phyloP scores from a whole-genome alignment of 2,113 vertebrate genomes.

The Probosciger aterrimus region DNA sequence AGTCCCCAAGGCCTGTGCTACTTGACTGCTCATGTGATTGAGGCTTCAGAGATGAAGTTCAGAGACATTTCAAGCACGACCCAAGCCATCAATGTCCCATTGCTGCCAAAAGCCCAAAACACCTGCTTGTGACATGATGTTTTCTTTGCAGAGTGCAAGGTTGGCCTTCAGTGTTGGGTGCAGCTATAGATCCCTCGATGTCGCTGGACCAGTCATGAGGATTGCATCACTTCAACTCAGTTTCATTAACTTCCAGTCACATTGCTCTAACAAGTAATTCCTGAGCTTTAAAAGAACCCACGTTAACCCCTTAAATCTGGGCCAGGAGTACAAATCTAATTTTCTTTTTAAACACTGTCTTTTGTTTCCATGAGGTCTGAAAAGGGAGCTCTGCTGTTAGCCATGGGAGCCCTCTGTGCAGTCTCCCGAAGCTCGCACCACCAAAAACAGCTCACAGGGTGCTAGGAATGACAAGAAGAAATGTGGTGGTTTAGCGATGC shows the following conservation, averaged over 20 bases:
- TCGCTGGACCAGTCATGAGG: neutral
- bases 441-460: neutral
- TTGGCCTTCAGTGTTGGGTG: neutral
- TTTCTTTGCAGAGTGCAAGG: neutral
- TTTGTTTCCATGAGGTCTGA: conserved; percentile 16
- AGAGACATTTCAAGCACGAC: conserved; percentile 66
- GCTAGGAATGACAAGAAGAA: neutral
- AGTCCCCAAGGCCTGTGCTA: conserved; percentile 57
- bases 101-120: conserved; percentile 32
- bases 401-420: neutral
- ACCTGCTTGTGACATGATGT: conserved; percentile 25
- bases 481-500: neutral
- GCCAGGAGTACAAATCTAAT: neutral
- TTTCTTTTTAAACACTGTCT: neutral
- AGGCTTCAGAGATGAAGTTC: conserved; percentile 58
- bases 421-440: neutral
- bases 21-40: conserved; percentile 48
- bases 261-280: conserved; percentile 24
- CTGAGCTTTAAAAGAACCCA: neutral
- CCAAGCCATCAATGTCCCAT: conserved; percentile 55
- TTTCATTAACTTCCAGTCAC: neutral
- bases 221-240: neutral
- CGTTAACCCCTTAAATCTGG: neutral
- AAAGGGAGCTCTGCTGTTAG: neutral
- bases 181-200: neutral